A percentile compares a stretch with the other conserved stretches of the same genome.
These are phyloP conservation scores for Argya squamiceps DNA, from an alignment of 2,797 vertebrate species.

Conservation along the genomic window DNA sequence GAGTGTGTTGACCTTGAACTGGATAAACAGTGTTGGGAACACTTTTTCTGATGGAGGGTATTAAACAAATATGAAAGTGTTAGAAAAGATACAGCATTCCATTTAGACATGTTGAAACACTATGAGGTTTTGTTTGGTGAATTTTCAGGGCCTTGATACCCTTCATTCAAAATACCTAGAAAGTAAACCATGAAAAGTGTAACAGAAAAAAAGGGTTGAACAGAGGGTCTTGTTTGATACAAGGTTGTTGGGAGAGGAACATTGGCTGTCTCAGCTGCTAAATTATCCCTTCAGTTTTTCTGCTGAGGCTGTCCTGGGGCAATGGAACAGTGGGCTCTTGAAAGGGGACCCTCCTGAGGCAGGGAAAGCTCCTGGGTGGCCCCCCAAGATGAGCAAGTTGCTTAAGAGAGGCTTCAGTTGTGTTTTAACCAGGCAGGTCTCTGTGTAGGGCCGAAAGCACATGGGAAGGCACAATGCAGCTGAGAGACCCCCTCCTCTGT, in stretches of 20 bases:
- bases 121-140: not conserved
- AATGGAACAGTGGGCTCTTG: not conserved
- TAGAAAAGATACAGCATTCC: not conserved
- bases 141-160: not conserved
- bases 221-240: not conserved
- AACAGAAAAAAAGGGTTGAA: not conserved
- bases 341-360: not conserved
- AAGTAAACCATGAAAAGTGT: not conserved
- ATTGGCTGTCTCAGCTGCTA: not conserved
- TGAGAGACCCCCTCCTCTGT: not conserved
- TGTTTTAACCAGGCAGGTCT: not conserved
- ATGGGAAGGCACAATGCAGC: not conserved
- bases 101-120: not conserved
- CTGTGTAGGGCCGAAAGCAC: fast-evolving
- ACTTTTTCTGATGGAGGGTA: not conserved
- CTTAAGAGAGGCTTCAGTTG: not conserved
- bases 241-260: not conserved
- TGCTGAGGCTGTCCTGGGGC: not conserved
- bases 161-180: not conserved
- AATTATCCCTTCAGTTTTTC: not conserved
- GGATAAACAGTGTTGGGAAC: not conserved
- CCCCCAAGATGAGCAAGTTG: not conserved
- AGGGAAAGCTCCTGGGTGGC: not conserved
- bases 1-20: not conserved
- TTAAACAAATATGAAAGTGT: not conserved